phyloP scores from a whole-genome alignment of 2,888 invertebrate genomes.

The Tridacna gigas region DNA sequence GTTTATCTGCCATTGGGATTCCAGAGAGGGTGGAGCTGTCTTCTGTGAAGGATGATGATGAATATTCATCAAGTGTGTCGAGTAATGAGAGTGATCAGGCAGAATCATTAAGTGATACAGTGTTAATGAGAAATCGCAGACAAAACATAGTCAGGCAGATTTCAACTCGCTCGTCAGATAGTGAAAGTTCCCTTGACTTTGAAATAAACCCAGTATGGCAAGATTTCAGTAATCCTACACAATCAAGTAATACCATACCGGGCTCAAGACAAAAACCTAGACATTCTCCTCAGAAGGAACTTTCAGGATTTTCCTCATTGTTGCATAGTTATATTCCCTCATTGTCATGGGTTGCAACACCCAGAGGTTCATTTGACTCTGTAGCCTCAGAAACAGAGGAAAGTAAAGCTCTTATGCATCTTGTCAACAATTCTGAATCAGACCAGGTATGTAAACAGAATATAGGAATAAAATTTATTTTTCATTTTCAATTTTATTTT shows the following conservation, averaged over 20 bases:
- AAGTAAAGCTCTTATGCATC: conserved; percentile 50
- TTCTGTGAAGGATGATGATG: conserved; percentile 38
- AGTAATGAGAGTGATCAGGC: conserved; percentile 58
- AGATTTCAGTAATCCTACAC: conserved; percentile 18
- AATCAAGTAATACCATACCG: background rate
- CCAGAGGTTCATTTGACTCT: conserved; percentile 57
- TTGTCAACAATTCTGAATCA: conserved; percentile 54
- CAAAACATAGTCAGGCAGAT: conserved; percentile 20
- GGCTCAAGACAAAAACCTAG: conserved; percentile 4
- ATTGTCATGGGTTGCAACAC: conserved; percentile 26
- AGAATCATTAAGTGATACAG: conserved; percentile 24
- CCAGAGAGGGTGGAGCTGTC: conserved; percentile 26
- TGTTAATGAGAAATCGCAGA: conserved; percentile 1
- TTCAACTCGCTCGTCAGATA: conserved; percentile 46
- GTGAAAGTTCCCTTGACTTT: conserved; percentile 50
- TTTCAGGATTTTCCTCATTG: conserved; percentile 38
- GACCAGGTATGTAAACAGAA: conserved; percentile 51
- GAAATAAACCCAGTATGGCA: conserved; percentile 46
- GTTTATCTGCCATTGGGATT: conserved; percentile 41
- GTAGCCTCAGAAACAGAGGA: conserved; percentile 57
- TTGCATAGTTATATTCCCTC: conserved; percentile 53
- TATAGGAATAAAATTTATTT: background rate
- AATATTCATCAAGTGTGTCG: conserved; percentile 50
- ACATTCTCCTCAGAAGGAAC: conserved; percentile 18
- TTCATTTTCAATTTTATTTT: too few relatives aligned